Evolutionary conservation across 35 echinoderm and acorn worm species (phyloP), one percentile per base, ranked within the genome.

Genomic region (Diadema setosum): DNA sequence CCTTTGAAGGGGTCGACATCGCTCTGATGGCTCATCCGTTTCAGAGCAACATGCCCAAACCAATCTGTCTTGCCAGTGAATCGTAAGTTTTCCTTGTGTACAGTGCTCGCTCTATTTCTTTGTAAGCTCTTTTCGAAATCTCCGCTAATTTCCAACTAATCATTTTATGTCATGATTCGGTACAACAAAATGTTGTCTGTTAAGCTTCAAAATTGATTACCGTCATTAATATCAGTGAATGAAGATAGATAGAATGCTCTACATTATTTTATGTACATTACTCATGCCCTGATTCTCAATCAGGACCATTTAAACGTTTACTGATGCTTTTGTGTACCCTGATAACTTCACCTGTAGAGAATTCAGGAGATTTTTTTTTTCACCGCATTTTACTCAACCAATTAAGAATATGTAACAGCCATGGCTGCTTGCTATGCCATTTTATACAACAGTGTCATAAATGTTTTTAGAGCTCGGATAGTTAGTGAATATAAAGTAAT

Each of bases 21-120:
- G 91, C 95, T 9, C 65, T 97, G 87, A 93, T 97, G 95, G 91
- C 80, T 3, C 91, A 93, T 56, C 90, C 90, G 30, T 96, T 57
- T 36, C 42, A 42, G 18, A 63, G 61, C 12, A 87, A 93, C 46
- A 58, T 93, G 40, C 85, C 92, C 21, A 81, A 84, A 75, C 91
- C 91, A 29, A 42, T n/a, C 0, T 44, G 63, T 36, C 42, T 90
- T 36, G 82, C 93, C 17, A 50, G 90, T 1, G 67, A 46, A 35
- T 35, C 70, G 93, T 94, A 81, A 90, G 87, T 21, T 87, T 76
- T 0, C 5, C 61, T 63, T 16, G 48, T 27, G n/a, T 44, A 49
- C 29, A 29, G 21, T 5, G 30, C 30, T 24, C 21, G 8, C 21
- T 61, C 4, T 61, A n/a, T 15, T n/a, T 61, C 21, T 21, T 5